phyloP scores from a whole-genome alignment of 2,113 vertebrate species.

The Trichechus manatus region DNA sequence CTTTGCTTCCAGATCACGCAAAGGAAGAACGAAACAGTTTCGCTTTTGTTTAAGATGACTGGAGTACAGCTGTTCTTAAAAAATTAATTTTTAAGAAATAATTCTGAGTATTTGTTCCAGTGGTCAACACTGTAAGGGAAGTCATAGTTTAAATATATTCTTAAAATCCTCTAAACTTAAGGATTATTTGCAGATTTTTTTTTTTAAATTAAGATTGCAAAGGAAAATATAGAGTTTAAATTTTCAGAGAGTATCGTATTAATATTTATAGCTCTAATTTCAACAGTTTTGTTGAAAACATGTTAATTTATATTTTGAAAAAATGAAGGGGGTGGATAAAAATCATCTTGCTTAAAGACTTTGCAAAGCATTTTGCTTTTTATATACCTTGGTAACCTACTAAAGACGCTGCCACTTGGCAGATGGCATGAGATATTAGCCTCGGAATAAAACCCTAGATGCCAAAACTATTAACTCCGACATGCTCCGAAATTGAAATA shows the following conservation, averaged over 20 bases:
- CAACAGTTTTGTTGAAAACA: constrained; percentile 57
- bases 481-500: constrained; percentile 38
- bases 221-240: constrained; percentile 2
- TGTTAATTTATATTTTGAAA: constrained; percentile 63
- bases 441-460: constrained; percentile 73
- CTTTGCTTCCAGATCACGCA: not conserved
- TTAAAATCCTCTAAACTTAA: not conserved
- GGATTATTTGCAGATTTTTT: constrained; percentile 23
- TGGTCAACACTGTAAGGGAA: not conserved
- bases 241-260: constrained; percentile 21
- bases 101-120: not conserved
- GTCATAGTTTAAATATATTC: not conserved
- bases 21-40: constrained; percentile 45
- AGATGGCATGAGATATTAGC: constrained; percentile 72
- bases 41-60: constrained; percentile 11
- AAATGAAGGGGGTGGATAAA: constrained; percentile 42
- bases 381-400: constrained; percentile 73
- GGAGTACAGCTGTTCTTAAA: not conserved
- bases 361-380: constrained; percentile 75
- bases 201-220: not conserved
- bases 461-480: constrained; percentile 78
- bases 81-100: not conserved
- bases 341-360: constrained; percentile 58
- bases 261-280: constrained; percentile 66
- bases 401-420: constrained; percentile 71